These are phyloP conservation scores for Mormyrops boulengeri DNA, from an alignment of 2,797 vertebrate genomes.

Conservation along the genomic window DNA sequence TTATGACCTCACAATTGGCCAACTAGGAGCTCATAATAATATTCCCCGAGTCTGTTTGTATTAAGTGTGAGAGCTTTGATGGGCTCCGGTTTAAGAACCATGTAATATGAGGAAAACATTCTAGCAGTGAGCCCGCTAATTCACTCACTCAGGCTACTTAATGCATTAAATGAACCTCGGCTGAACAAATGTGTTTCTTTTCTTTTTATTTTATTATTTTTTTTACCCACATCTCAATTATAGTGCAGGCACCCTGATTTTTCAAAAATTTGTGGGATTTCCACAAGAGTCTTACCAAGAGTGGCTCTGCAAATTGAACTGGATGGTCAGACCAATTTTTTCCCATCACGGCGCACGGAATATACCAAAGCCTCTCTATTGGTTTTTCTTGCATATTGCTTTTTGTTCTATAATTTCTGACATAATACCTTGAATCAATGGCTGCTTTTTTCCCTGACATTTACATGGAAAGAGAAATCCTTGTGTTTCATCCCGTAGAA, in stretches of 20 bases:
- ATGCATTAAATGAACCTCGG: conserved; percentile 59
- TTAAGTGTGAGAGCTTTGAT: conserved; percentile 58
- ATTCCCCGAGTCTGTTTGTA: conserved; percentile 62
- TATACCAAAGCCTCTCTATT: background rate
- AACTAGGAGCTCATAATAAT: conserved; percentile 58
- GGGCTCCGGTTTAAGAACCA: conserved; percentile 40
- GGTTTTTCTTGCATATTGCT: background rate
- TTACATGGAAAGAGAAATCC: background rate
- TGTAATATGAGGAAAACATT: conserved; percentile 48
- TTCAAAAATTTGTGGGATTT: conserved; percentile 13
- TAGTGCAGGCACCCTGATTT: conserved; percentile 28
- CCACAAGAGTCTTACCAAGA: background rate
- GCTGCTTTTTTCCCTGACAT: background rate
- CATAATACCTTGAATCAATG: background rate
- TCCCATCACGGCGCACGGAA: background rate
- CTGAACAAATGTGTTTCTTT: conserved; percentile 57
- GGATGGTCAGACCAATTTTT: background rate
- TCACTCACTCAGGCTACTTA: conserved; percentile 57
- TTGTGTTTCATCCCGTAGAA: background rate
- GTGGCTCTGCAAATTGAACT: background rate
- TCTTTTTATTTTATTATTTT: conserved; percentile 38
- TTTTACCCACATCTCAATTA: conserved; percentile 39
- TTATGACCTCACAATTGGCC: conserved; percentile 58
- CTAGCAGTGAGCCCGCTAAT: conserved; percentile 55
- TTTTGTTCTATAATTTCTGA: background rate